A percentile compares a stretch with the other conserved stretches of the same genome.
phyloP scores from a whole-genome alignment of 2,113 vertebrate species.

The Semicossyphus pulcher region DNA sequence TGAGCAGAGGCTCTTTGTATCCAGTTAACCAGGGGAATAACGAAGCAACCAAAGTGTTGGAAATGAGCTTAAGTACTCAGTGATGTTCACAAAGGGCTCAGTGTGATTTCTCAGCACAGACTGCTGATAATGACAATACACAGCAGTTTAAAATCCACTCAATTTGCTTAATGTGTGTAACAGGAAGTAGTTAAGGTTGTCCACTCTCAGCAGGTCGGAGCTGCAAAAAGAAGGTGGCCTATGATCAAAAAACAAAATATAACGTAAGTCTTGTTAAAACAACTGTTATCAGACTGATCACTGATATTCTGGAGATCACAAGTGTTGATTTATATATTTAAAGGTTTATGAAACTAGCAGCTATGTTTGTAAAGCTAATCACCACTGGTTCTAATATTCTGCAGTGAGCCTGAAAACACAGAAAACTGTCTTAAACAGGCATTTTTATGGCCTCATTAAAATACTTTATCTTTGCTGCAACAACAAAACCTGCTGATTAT shows the following conservation, averaged over 20 bases:
- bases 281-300: constrained; percentile 15
- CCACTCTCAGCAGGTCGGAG: too few relatives aligned
- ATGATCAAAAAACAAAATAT: too few relatives aligned
- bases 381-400: constrained; percentile 48
- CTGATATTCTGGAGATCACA: constrained; percentile 32
- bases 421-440: constrained; percentile 54
- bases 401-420: constrained; percentile 41
- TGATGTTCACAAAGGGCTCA: constrained; percentile 10
- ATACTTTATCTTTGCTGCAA: constrained; percentile 66
- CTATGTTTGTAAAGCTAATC: constrained; percentile 48
- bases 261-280: constrained; percentile 4
- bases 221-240: too few relatives aligned
- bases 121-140: not conserved
- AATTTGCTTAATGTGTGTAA: too few relatives aligned
- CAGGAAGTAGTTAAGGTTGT: too few relatives aligned
- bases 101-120: constrained; percentile 14
- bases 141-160: too few relatives aligned
- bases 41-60: constrained; percentile 37
- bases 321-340: constrained; percentile 37
- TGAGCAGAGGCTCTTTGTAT: constrained; percentile 52
- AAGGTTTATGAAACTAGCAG: constrained; percentile 46
- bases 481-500: constrained; percentile 71
- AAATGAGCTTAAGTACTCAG: constrained; percentile 55
- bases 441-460: constrained; percentile 61
- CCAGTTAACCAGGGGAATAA: constrained; percentile 36